These are phyloP conservation scores for Toxotes jaculatrix DNA, from an alignment of 2,113 vertebrate species.

Conservation along the genomic window DNA sequence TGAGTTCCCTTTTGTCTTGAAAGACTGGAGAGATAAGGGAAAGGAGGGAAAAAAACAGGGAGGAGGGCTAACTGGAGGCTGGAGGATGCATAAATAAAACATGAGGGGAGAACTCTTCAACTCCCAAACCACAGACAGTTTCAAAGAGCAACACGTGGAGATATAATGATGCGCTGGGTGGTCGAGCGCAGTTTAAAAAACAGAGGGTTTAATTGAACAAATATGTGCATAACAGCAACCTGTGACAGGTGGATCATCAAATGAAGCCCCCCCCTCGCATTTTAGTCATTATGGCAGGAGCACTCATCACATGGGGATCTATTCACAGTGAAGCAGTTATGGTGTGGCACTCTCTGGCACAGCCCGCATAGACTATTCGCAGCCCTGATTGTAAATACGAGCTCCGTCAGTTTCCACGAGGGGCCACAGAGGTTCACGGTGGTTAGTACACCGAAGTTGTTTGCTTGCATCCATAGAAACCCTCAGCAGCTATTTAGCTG, in stretches of 20 bases:
- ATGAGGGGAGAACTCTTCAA: constrained; percentile 67
- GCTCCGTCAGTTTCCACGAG: constrained; percentile 17
- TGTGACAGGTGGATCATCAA: constrained; percentile 67
- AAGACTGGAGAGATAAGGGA: constrained; percentile 77
- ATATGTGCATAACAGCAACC: constrained; percentile 38
- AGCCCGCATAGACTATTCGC: constrained; percentile 24
- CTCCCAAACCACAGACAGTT: constrained; percentile 48
- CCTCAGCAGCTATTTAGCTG: constrained; percentile 33
- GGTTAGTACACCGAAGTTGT: constrained; percentile 58
- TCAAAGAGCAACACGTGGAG: constrained; percentile 58
- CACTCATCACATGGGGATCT: constrained; percentile 58
- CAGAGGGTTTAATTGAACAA: constrained; percentile 57
- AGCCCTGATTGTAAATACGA: constrained; percentile 46
- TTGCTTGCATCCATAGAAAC: constrained; percentile 65
- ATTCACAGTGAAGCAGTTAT: constrained; percentile 62
- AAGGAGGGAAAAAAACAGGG: constrained; percentile 40
- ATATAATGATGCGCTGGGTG: constrained; percentile 11
- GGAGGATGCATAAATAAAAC: constrained; percentile 78
- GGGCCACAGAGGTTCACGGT: constrained; percentile 47
- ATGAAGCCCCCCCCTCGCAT: constrained; percentile 33
- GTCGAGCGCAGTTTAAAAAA: constrained; percentile 11
- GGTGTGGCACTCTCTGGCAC: constrained; percentile 24
- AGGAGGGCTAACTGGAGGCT: constrained; percentile 68
- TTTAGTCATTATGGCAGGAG: constrained; percentile 50
- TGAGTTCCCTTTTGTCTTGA: constrained; percentile 82